Base-by-base conservation (phyloP, 1,140 invertebrate genomes). In the Choristoneura fumiferana region DNA sequence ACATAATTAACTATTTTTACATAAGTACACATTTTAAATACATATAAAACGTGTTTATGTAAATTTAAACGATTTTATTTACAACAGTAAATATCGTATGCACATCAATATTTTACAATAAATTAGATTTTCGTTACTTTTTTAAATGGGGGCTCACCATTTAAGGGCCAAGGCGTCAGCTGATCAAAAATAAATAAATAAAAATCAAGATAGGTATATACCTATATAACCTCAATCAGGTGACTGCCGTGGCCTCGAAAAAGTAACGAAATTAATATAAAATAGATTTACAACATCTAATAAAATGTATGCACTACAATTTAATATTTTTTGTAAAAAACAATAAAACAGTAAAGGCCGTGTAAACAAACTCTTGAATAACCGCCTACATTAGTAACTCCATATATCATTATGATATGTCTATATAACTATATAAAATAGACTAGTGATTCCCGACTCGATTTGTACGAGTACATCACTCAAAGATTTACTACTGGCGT, bases 81-180 rank as follows among this genome's bases (percentile, higher is more conserved):
- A 61, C 54, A 61, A 10, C 45, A n/a, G 45, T 8, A 35, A 43
- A 60, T 10, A 52, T 22, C 10, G 22, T 39, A 49, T 43, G 15
- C 12, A 45, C 33, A 55, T 55, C 45, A 34, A 59, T 45, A 40
- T 8, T 58, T 38, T 53, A 55, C 40, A 34, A 58, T 60, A 54
- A 45, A 43, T 14, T 54, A 37, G n/a, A 10, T 45, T 34, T 33
- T 34, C 56, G 71, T 75, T 78, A 79, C 79, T 81, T 81, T 81
- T 60, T 57, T 63, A 72, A 87, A 84, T 78, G 81, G 75, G 83
- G 84, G 84, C 84, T 87, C 84, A 61, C 73, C 81, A 80, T 81
- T 80, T 69, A 67, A 14, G 63, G 75, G 72, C 74, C 53, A 35
- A 65, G 66, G 43, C 58, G 66, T 60, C 58, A 85, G 71, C 69